Evolutionary conservation across 1,140 invertebrate genomes (phyloP), one percentile per base, ranked within the genome.

Genomic region (Bombus cullumanus): DNA sequence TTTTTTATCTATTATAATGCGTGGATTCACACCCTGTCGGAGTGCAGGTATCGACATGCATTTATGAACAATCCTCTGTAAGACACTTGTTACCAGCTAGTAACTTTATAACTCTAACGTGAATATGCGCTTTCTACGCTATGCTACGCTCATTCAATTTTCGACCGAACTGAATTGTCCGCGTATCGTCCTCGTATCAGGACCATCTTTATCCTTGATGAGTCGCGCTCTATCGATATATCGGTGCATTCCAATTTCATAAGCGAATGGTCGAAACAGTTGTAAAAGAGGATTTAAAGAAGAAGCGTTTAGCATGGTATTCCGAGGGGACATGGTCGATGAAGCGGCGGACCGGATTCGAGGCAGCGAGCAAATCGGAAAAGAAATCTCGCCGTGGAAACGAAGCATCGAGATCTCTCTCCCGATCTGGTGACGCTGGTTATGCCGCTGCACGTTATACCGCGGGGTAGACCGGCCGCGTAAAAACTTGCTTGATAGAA

Each of bases 401-500:
- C 53, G 41, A 34, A 53, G 80, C 53, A 31, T 41, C 34, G 47
- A 22, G 68, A 59, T 71, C 34, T 39, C 34, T 81, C 64, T 66
- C 34, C 80, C 59, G 68, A 81, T 73, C 78, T 59, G 47, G 68
- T 28, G 69, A 34, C 39, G 71, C 57, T 64, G 72, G 71, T 75
- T 75, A 66, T 75, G 62, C 71, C 57, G n/a, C 31, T n/a, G 53
- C 37, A 72, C 69, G 80, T 39, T 81, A 39, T 57, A 81, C 34
- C 78, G 43, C n/a, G 79, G 68, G 79, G 81, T 74, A 64, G 37
- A n/a, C 22, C 12, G 59, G 31, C 5, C 57, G 53, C 28, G 71
- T 82, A 82, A 82, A 75, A 82, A 82, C 81, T 82, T 82, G 81
- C 81, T 28, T n/a, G 71, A 66, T 74, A 41, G 73, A 37, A 31